phyloP scores from a whole-genome alignment of 1,140 invertebrate genomes.

The Oryctes rhinoceros region DNA sequence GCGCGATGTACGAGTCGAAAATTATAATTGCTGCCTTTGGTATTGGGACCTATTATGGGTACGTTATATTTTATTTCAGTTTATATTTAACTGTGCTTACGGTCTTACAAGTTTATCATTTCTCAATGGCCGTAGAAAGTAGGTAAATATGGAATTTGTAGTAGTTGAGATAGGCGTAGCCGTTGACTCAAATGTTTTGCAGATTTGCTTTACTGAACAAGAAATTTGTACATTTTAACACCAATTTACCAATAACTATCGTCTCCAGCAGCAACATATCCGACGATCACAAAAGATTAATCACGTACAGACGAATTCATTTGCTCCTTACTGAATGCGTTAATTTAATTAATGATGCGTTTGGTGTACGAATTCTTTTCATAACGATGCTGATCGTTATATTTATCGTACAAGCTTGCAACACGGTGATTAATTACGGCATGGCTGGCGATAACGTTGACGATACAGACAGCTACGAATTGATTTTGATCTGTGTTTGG shows the following conservation, averaged over 20 bases:
- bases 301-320: not conserved
- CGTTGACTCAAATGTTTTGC: not conserved
- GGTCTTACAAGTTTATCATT: slow-evolving; percentile 6
- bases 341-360: not conserved
- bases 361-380: slow-evolving; percentile 8
- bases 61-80: not conserved
- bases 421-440: not conserved
- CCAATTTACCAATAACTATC: not conserved
- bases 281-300: not conserved
- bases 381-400: slow-evolving; percentile 9
- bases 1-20: not conserved
- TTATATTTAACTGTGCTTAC: slow-evolving; percentile 1
- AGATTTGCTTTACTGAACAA: slow-evolving; percentile 1
- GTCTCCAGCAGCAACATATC: not conserved
- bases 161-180: no score
- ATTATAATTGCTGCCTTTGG: not conserved
- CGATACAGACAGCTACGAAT: not conserved
- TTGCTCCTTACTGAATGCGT: not conserved
- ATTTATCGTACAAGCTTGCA: not conserved
- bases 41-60: not conserved
- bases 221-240: not conserved
- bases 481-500: slow-evolving; percentile 7
- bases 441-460: not conserved
- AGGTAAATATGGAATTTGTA: no score
- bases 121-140: slow-evolving; percentile 3